Percentiles rank a stretch among this genome's conserved stretches.
These are phyloP conservation scores for Hydrotaea diabolus DNA, from an alignment of 2,888 invertebrate species.

Conservation along the genomic window DNA sequence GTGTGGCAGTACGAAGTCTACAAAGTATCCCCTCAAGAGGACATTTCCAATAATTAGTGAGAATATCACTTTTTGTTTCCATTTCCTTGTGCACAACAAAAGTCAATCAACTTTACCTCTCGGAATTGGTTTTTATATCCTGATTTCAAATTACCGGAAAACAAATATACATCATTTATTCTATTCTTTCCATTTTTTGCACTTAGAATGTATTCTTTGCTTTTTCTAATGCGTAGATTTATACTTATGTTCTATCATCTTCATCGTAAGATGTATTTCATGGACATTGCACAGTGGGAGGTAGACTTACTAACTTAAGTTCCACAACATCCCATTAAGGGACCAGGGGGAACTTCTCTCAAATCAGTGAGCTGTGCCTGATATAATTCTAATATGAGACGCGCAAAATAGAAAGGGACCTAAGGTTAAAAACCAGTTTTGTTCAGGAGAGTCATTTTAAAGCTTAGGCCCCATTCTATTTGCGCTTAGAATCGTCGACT, in stretches of 20 bases:
- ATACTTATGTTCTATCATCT: background rate
- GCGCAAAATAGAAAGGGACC: too few relatives aligned
- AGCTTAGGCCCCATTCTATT: too few relatives aligned
- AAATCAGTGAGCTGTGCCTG: too few relatives aligned
- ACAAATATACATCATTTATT: conserved; percentile 1
- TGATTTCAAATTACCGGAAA: background rate
- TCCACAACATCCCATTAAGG: too few relatives aligned
- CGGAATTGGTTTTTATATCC: background rate
- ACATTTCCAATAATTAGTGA: background rate
- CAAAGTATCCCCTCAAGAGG: too few relatives aligned
- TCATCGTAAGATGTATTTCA: background rate
- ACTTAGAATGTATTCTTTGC: too few relatives aligned
- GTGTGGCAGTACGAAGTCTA: background rate
- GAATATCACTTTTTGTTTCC: background rate
- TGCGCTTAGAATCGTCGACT: too few relatives aligned
- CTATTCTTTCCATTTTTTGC: background rate
- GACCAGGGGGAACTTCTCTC: too few relatives aligned
- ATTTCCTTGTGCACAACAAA: background rate
- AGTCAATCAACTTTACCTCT: background rate
- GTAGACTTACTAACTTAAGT: too few relatives aligned
- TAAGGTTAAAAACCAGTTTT: too few relatives aligned
- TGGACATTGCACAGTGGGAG: background rate
- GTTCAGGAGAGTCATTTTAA: too few relatives aligned
- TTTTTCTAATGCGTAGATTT: background rate
- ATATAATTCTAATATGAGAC: too few relatives aligned